Conservation (phyloP, 2,888 invertebrate genomes). For the Agrotis puta region DNA sequence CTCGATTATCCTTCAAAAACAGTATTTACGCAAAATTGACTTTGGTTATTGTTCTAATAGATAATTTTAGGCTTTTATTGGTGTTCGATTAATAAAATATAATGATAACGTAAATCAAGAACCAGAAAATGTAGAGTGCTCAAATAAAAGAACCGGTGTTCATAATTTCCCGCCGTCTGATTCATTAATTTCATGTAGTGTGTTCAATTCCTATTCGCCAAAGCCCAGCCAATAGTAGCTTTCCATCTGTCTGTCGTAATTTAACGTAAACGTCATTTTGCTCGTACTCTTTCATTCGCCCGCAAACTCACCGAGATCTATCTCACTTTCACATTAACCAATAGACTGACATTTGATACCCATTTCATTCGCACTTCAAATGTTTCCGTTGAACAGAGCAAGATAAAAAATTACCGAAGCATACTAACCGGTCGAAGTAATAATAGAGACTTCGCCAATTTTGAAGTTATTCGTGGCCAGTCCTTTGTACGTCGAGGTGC, state of each 20-base stretch:
- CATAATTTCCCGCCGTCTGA: slow-evolving; percentile 74
- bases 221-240: slow-evolving; percentile 89
- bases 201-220: slow-evolving; percentile 88
- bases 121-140: not conserved
- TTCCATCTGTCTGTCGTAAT: slow-evolving; percentile 93
- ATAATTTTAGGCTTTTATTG: not conserved
- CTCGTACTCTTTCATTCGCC: slow-evolving; percentile 76
- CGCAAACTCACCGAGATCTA: slow-evolving; percentile 59
- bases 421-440: slow-evolving; percentile 79
- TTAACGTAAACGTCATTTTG: slow-evolving; percentile 75
- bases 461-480: slow-evolving; percentile 89
- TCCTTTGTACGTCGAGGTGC: slow-evolving; percentile 80
- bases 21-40: not conserved
- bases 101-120: not conserved
- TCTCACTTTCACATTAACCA: slow-evolving; percentile 80
- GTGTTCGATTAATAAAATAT: not conserved
- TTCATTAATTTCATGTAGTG: slow-evolving; percentile 77
- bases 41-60: not conserved
- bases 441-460: slow-evolving; percentile 84
- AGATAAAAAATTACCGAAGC: slow-evolving; percentile 70
- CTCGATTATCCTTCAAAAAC: slow-evolving; percentile 23
- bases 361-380: slow-evolving; percentile 71
- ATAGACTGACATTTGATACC: slow-evolving; percentile 73
- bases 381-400: slow-evolving; percentile 68
- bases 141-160: slow-evolving; percentile 56